phyloP scores from a whole-genome alignment of 2,888 invertebrate species.

The Drosophila paracracens region DNA sequence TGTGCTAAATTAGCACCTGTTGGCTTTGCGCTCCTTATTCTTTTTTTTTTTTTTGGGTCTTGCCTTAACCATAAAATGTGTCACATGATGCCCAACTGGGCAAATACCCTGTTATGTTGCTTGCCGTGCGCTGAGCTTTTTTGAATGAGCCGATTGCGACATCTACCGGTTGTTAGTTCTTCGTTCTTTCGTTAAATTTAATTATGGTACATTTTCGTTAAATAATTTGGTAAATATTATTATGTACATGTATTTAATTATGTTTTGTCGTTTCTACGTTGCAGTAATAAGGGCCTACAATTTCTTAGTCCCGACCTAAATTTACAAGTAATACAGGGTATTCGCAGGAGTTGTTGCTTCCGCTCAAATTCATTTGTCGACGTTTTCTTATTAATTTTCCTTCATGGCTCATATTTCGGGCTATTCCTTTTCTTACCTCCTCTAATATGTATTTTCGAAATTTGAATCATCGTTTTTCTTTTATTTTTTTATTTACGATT shows the following conservation, averaged over 20 bases:
- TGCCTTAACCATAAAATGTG: conserved; percentile 27
- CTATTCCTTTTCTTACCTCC: neutral
- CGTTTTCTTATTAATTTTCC: conserved; percentile 46
- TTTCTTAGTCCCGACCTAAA: neutral
- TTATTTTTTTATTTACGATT: conserved; percentile 19
- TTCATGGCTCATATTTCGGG: conserved; percentile 40
- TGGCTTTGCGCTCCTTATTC: conserved; percentile 57
- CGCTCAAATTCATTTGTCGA: conserved; percentile 27
- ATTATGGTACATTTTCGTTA: neutral
- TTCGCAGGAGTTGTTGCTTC: conserved; percentile 19
- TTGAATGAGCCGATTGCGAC: neutral
- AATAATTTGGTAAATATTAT: neutral
- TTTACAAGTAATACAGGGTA: conserved; percentile 9
- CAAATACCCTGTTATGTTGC: conserved; percentile 25
- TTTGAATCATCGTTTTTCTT: conserved; percentile 59
- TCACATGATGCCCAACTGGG: conserved; percentile 3
- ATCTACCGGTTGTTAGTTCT: neutral
- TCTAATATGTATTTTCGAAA: conserved; percentile 53
- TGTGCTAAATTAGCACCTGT: conserved; percentile 73
- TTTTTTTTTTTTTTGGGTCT: conserved; percentile 6
- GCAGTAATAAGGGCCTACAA: neutral
- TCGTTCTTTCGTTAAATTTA: neutral
- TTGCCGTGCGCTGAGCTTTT: neutral
- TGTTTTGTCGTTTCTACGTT: neutral
- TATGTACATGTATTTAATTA: neutral